A percentile compares a stretch with the other conserved stretches of the same genome.
These are phyloP conservation scores for Orchestes rusci DNA, from an alignment of 2,888 invertebrate genomes.

Conservation along the genomic window DNA sequence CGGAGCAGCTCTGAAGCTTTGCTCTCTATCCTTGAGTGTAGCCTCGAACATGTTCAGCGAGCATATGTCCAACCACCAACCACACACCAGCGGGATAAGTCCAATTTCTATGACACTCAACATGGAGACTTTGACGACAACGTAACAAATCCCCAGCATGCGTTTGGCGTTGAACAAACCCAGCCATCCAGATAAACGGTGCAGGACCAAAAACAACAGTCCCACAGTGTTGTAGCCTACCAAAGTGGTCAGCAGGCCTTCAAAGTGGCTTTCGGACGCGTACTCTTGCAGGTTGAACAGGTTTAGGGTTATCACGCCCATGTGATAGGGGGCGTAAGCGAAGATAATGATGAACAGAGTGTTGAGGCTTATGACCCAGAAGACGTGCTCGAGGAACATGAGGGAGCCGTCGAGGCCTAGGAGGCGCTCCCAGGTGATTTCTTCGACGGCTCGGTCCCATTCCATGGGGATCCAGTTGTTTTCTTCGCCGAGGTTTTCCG, in stretches of 20 bases:
- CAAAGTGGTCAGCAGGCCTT: conserved; percentile 85
- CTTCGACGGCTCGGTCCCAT: conserved; percentile 96
- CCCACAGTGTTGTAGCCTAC: conserved; percentile 93
- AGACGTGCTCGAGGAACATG: conserved; percentile 96
- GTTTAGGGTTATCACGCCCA: conserved; percentile 78
- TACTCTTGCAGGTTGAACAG: conserved; percentile 61
- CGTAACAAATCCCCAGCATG: conserved; percentile 86
- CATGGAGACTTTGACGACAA: conserved; percentile 85
- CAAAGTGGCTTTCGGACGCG: conserved; percentile 76
- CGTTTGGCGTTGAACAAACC: conserved; percentile 74
- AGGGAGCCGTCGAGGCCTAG: conserved; percentile 94
- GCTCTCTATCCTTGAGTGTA: conserved; percentile 78
- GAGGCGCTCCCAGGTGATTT: conserved; percentile 95
- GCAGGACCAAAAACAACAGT: conserved; percentile 70
- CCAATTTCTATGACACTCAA: conserved; percentile 96
- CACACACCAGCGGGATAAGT: conserved; percentile 91
- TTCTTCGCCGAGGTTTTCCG: conserved; percentile 62
- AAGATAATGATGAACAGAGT: conserved; percentile 95
- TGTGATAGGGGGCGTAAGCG: conserved; percentile 94
- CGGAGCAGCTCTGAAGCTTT: conserved; percentile 83
- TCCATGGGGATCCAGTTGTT: conserved; percentile 98
- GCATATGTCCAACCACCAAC: conserved; percentile 99
- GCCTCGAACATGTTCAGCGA: conserved; percentile 90
- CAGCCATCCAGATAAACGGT: conserved; percentile 74
- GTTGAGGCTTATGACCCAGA: conserved; percentile 97